phyloP scores from a whole-genome alignment of 2,113 vertebrate species.

The Cephalopholis sonnerati region DNA sequence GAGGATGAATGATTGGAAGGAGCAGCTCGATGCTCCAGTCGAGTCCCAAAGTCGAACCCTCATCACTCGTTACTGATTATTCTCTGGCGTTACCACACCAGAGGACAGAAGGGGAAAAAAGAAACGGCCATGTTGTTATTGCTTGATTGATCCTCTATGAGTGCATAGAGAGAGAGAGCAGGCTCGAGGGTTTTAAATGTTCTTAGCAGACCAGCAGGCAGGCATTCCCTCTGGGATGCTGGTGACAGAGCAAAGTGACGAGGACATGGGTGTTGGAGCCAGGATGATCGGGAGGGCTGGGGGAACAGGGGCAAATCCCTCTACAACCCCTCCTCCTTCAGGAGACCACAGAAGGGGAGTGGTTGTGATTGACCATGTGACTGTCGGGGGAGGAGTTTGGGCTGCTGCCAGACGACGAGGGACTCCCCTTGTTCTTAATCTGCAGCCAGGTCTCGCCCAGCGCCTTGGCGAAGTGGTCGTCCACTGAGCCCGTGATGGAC shows the following conservation, averaged over 20 bases:
- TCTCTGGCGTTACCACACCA: constrained; percentile 38
- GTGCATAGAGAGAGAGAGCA: constrained; percentile 49
- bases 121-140: constrained; percentile 53
- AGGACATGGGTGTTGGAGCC: constrained; percentile 40
- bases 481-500: constrained; percentile 98
- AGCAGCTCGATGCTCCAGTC: constrained; percentile 56
- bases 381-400: constrained; percentile 93
- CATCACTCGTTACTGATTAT: constrained; percentile 35
- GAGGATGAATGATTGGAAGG: constrained; percentile 60
- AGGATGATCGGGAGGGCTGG: constrained; percentile 19
- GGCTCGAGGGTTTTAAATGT: constrained; percentile 47
- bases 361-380: constrained; percentile 95
- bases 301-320: constrained; percentile 1
- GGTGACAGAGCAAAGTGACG: constrained; percentile 59
- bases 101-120: constrained; percentile 17
- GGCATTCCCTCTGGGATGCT: constrained; percentile 68
- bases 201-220: constrained; percentile 70
- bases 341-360: constrained; percentile 95
- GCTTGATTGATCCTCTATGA: constrained; percentile 65
- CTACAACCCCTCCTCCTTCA: constrained; percentile 82
- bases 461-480: constrained; percentile 99
- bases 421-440: constrained; percentile 94
- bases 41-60: constrained; percentile 54
- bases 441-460: constrained; percentile 98
- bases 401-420: constrained; percentile 79